phyloP scores from a whole-genome alignment of 2,113 vertebrate genomes.

The Paramisgurnus dabryanus region DNA sequence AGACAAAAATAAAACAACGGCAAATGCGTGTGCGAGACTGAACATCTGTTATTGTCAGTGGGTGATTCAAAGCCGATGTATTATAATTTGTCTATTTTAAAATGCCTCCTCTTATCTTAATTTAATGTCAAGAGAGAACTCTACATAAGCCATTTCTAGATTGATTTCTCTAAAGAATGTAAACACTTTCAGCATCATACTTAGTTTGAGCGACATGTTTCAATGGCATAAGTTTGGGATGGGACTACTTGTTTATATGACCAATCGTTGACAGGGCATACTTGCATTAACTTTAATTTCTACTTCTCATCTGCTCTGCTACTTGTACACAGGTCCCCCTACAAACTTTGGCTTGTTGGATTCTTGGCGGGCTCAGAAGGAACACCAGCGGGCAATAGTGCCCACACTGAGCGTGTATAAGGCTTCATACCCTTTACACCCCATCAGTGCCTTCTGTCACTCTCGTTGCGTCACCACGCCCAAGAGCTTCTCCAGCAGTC shows the following conservation, averaged over 20 bases:
- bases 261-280: not conserved
- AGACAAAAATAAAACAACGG: not conserved
- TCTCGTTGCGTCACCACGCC: constrained; percentile 53
- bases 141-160: too few species aligned
- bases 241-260: too few species aligned
- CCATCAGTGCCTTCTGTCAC: constrained; percentile 59
- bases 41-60: constrained; percentile 60
- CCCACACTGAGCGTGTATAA: constrained; percentile 59
- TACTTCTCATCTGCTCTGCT: constrained; percentile 1
- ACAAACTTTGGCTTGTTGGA: constrained; percentile 73
- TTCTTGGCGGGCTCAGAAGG: constrained; percentile 61
- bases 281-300: not conserved
- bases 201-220: too few species aligned
- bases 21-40: constrained; percentile 9
- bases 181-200: too few species aligned
- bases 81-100: too few species aligned
- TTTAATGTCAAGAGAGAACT: too few species aligned
- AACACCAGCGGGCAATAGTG: constrained; percentile 31
- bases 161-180: too few species aligned
- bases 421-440: constrained; percentile 63
- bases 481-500: constrained; percentile 60
- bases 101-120: too few species aligned
- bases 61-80: constrained; percentile 54
- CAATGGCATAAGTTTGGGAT: too few species aligned
- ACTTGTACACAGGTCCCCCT: constrained; percentile 68